Evolutionary conservation across 1,140 invertebrate genomes (phyloP), one percentile per base, ranked within the genome.

Genomic region (Trichomalopsis sarcophagae): DNA sequence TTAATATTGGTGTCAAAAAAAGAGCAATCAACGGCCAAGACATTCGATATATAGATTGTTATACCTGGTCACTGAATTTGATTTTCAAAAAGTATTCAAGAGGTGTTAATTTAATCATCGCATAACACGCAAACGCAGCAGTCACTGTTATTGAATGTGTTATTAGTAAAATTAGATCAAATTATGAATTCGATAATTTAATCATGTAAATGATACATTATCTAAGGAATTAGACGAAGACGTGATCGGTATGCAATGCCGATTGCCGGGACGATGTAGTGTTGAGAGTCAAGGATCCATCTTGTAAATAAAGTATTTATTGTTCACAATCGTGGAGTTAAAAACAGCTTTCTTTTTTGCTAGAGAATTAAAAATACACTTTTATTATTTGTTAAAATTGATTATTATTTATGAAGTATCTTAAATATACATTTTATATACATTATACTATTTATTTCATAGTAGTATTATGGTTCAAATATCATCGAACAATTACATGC

Each of bases 221-320:
- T 75, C 30, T 76, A 66, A 40, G 55, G 44, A 66, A 84, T 13
- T 5, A 62, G 17, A 80, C 44, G 11, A 55, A 74, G 17, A 47
- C 23, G 6, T 10, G 78, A 27, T 68, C 14, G 55, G 17, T 81
- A 77, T 81, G 33, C 10, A 74, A 62, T 84, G 44, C 66, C 21
- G 36, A 75, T 74, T 40, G 23, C 13, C 13, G n/a, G 21, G 33
- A 5, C n/a, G 73, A 33, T 77, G 62, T 85, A 81, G 11, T 77
- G 62, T 76, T 62, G 33, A 85, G n/a, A 85, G n/a, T 68, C 13
- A 81, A 69, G 79, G n/a, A 75, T 77, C 9, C 74, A 81, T 40
- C 82, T 89, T 91, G 88, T 90, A 89, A 91, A 91, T 91, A 91
- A 91, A 90, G 77, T 89, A 90, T 91, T 91, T 90, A 91, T 91